phyloP scores from a whole-genome alignment of 2,888 invertebrate genomes.

The Siphlonurus alternatus region DNA sequence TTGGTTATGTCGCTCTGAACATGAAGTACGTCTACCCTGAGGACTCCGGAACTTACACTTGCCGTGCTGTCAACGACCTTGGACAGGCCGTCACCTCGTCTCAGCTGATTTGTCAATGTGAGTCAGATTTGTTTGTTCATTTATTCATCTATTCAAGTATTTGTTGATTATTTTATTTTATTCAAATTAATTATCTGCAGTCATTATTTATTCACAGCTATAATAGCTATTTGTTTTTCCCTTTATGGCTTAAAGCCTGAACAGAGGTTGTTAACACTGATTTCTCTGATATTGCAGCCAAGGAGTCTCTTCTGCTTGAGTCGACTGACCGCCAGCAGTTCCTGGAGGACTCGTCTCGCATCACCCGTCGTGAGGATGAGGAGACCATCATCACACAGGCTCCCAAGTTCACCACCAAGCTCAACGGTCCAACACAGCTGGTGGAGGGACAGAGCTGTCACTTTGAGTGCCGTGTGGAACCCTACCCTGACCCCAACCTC shows the following conservation, averaged over 20 bases:
- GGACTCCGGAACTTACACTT: conserved; percentile 93
- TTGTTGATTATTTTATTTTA: not conserved
- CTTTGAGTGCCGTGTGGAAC: conserved; percentile 84
- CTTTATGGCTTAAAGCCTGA: not conserved
- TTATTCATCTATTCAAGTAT: not conserved
- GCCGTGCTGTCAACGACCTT: conserved; percentile 78
- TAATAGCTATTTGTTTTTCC: not conserved
- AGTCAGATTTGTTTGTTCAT: conserved; percentile 29
- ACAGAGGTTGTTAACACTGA: conserved; percentile 1
- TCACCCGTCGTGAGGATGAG: conserved; percentile 58
- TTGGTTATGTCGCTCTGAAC: conserved; percentile 90
- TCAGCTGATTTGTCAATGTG: conserved; percentile 72
- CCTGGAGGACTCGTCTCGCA: conserved; percentile 64
- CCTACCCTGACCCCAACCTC: conserved; percentile 75
- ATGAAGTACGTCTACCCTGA: conserved; percentile 90
- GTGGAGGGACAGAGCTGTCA: conserved; percentile 81
- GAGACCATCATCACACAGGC: conserved; percentile 62
- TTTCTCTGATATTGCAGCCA: conserved; percentile 34
- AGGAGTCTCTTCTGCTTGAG: conserved; percentile 72
- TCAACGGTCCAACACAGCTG: conserved; percentile 71
- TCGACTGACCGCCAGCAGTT: conserved; percentile 76
- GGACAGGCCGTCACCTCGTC: conserved; percentile 93
- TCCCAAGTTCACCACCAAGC: conserved; percentile 68
- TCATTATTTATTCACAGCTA: not conserved
- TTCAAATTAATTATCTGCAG: not conserved